Evolutionary conservation across 2,888 invertebrate species (phyloP), one percentile per base, ranked within the genome.

Genomic region (Thecocarcelia acutangulata): DNA sequence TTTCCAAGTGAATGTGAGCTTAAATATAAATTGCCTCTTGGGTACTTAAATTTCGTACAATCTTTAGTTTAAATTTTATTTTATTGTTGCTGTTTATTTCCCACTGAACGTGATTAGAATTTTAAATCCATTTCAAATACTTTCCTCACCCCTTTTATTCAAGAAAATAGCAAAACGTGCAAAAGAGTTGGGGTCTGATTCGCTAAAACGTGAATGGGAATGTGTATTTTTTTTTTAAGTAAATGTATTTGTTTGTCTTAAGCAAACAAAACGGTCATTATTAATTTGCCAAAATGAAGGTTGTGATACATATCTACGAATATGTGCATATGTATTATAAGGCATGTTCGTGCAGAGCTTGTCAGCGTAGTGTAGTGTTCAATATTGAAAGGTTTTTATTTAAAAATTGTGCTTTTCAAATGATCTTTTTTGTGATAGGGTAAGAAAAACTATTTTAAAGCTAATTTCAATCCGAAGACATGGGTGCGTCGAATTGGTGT

Each of bases 91-190:
- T 17, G 46, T n/a, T 17, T 37, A 17, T 50, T 56, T 75, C 8
- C 4, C 19, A 17, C 50, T 46, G 48, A 75, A 78, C 82, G 82
- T 82, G 82, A 75, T 78, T 15, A 15, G 70, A 82, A 78, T 78
- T 54, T 13, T 1, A 19, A 66, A 75, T 21, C n/a, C n/a, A 15
- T 70, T 74, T 46, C 42, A 11, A 58, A 54, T 28, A 50, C 17
- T 15, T 42, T 17, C 33, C 12, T 46, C 33, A 54, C 44, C 6
- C 37, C 24, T 42, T 44, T 54, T 28, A 33, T 24, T 44, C 11
- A 8, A 17, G 8, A 21, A 33, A 54, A 33, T 17, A n/a, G 24
- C 15, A 37, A 56, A 69, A 54, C 46, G 61, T 54, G 59, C 28
- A 52, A 61, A 69, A 21, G 5, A 17, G 50, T n/a, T 50, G 50